phyloP scores from a whole-genome alignment of 2,888 invertebrate species.

The Aplocera efformata region DNA sequence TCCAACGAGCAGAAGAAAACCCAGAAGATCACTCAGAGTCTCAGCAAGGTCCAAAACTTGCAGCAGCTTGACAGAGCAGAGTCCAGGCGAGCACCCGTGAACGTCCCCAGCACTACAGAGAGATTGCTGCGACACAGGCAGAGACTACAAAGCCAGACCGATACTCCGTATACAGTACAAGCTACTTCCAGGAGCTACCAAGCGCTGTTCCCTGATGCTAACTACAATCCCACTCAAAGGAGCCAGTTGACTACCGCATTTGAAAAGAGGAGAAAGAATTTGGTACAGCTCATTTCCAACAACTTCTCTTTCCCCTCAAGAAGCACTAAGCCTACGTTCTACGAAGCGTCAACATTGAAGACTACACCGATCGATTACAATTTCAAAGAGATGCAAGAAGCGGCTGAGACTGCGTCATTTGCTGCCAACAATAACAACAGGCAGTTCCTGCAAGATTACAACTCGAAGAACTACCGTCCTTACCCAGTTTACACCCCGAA shows the following conservation, averaged over 20 bases:
- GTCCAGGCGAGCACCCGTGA: conserved; percentile 53
- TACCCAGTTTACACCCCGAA: conserved; percentile 70
- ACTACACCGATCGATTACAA: conserved; percentile 64
- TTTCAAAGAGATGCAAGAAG: conserved; percentile 83
- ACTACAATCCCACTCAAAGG: conserved; percentile 59
- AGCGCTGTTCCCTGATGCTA: conserved; percentile 49
- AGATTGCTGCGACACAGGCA: conserved; percentile 57
- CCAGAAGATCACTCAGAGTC: conserved; percentile 55
- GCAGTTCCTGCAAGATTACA: conserved; percentile 66
- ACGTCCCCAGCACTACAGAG: conserved; percentile 64
- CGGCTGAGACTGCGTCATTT: conserved; percentile 89
- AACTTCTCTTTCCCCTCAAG: conserved; percentile 56
- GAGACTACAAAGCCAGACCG: conserved; percentile 47
- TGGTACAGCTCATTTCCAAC: conserved; percentile 66
- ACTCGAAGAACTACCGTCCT: conserved; percentile 62
- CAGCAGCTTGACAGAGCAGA: conserved; percentile 66
- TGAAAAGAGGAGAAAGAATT: conserved; percentile 61
- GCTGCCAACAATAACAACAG: conserved; percentile 79
- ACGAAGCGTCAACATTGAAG: conserved; percentile 57
- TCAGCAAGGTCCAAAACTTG: conserved; percentile 59
- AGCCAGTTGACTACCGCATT: conserved; percentile 57
- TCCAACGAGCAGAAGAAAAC: conserved; percentile 83
- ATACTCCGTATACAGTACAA: conserved; percentile 40
- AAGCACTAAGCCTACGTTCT: conserved; percentile 54
- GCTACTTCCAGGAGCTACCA: conserved; percentile 63